A percentile compares a stretch with the other conserved stretches of the same genome.
These are phyloP conservation scores for Ormyrus pomaceus DNA, from an alignment of 2,888 invertebrate species.

Conservation along the genomic window DNA sequence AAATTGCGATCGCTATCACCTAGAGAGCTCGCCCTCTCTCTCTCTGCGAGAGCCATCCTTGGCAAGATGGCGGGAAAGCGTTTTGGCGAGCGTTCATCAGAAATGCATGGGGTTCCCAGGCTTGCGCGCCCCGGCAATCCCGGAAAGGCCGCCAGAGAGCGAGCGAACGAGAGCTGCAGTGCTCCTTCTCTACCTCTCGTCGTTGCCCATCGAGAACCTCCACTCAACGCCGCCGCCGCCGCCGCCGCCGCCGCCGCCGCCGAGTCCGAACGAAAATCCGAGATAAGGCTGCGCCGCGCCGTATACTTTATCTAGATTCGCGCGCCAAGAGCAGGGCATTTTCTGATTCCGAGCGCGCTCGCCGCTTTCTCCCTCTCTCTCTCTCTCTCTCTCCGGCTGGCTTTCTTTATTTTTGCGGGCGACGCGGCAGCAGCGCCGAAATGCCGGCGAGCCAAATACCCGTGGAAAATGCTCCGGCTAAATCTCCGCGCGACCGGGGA, in stretches of 20 bases:
- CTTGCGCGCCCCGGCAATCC: slow-evolving; percentile 31
- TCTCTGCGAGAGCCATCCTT: slow-evolving; percentile 19
- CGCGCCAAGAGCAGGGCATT: slow-evolving; percentile 39
- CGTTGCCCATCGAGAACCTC: slow-evolving; percentile 35
- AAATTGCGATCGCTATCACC: slow-evolving; percentile 70
- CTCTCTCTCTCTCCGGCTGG: no score
- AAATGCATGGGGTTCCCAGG: slow-evolving; percentile 70
- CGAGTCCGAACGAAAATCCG: slow-evolving; percentile 59
- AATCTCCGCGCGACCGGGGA: slow-evolving; percentile 3
- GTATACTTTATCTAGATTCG: slow-evolving; percentile 67
- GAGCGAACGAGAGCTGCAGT: neutral
- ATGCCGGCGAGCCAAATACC: slow-evolving; percentile 35
- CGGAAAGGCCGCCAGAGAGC: slow-evolving; percentile 57
- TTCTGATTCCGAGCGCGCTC: slow-evolving; percentile 38
- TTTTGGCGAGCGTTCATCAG: slow-evolving; percentile 69
- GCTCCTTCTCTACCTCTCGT: neutral
- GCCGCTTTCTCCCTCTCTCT: neutral
- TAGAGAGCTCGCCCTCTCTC: slow-evolving; percentile 27
- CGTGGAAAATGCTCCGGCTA: slow-evolving; percentile 27
- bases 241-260: neutral
- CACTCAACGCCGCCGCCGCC: slow-evolving; percentile 26
- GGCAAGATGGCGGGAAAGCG: slow-evolving; percentile 50
- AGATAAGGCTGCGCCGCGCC: slow-evolving; percentile 61
- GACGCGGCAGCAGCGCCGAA: slow-evolving; percentile 26
- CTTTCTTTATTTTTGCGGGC: slow-evolving; percentile 47